These are phyloP conservation scores for Drosophila punjabiensis DNA, from an alignment of 1,140 invertebrate species.

Conservation along the genomic window DNA sequence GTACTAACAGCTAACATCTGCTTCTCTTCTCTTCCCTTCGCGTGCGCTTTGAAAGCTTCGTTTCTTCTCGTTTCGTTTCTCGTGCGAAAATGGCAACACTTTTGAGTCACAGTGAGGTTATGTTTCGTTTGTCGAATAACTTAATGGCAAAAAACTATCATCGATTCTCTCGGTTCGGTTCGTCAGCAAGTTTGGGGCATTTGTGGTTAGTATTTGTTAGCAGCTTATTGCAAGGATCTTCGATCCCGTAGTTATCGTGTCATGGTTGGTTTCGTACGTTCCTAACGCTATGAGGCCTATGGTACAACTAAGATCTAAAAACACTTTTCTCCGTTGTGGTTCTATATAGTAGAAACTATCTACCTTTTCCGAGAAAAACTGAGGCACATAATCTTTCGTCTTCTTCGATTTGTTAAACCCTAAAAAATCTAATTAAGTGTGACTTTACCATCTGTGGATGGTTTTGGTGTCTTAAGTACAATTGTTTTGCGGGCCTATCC, in stretches of 20 bases:
- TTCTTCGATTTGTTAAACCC: constrained; percentile 55
- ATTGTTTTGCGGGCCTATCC: constrained; percentile 13
- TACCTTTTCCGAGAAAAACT: constrained; percentile 52
- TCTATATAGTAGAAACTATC: constrained; percentile 2
- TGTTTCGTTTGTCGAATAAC: constrained; percentile 47
- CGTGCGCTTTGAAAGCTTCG: constrained; percentile 45
- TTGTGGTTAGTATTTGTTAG: constrained; percentile 39
- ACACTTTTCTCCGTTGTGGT: constrained; percentile 11
- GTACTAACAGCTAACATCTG: constrained; percentile 43
- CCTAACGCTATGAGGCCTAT: constrained; percentile 49
- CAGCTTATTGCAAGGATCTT: constrained; percentile 19
- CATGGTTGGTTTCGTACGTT: constrained; percentile 32
- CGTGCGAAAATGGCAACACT: constrained; percentile 62
- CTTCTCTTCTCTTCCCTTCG: constrained; percentile 9
- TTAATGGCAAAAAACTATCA: constrained; percentile 47
- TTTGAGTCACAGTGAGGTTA: constrained; percentile 62
- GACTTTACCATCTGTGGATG: constrained; percentile 30
- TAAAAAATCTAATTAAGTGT: constrained; percentile 41
- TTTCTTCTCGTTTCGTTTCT: constrained; percentile 29
- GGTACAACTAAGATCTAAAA: constrained; percentile 56
- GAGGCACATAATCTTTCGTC: constrained; percentile 76
- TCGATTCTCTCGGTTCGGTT: constrained; percentile 16
- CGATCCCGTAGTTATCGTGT: constrained; percentile 30
- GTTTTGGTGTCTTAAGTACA: constrained; percentile 63
- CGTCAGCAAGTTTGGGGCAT: constrained; percentile 41